Evolutionary conservation across 2,113 vertebrate genomes (phyloP), one percentile per base, ranked within the genome.

Genomic region (Pandion haliaetus): DNA sequence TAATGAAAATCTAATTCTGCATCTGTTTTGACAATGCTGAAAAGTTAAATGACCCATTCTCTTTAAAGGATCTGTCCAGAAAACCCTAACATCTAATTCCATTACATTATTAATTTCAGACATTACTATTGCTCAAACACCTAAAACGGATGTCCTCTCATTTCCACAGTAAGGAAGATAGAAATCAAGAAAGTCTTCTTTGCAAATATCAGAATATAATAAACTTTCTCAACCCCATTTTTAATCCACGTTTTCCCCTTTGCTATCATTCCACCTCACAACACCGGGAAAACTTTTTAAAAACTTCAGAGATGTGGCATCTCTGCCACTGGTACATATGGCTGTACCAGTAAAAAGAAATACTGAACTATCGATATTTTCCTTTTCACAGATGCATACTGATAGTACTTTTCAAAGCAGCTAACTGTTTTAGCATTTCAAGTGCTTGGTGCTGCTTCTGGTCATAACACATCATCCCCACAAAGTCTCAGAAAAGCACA

Each of bases 141-240:
- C 8, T 90, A 8, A 19, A 69, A 57, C 19, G 4, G 6, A 61
- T 6, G 21, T 36, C 21, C 17, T 50, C 32, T 59, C 6, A 67
- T 38, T 91, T 91, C 32, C 19, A 70, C 42, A 17, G 7, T 45
- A 47, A 80, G 55, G 32, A 65, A 20, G 4, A 50, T 2, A 3
- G 13, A 20, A 50, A 54, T 14, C 47, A 80, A 65, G 4, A n/a
- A 72, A 63, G 5, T 5, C 42, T 66, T 90, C 49, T 26, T 55
- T 52, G 19, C 25, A 77, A 87, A 45, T n/a, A 62, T 24, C 66
- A 79, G 66, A 72, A 49, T 23, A 31, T 1, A 50, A 81, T 17
- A 13, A 36, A n/a, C 0, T 1, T 59, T 71, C 62, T 36, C 59
- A 83, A 54, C 0, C 5, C 5, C 2, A 24, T n/a, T 86, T 69